Evolutionary conservation across 1,140 invertebrate species (phyloP), one percentile per base, ranked within the genome.

Genomic region (Trichoplusia ni): DNA sequence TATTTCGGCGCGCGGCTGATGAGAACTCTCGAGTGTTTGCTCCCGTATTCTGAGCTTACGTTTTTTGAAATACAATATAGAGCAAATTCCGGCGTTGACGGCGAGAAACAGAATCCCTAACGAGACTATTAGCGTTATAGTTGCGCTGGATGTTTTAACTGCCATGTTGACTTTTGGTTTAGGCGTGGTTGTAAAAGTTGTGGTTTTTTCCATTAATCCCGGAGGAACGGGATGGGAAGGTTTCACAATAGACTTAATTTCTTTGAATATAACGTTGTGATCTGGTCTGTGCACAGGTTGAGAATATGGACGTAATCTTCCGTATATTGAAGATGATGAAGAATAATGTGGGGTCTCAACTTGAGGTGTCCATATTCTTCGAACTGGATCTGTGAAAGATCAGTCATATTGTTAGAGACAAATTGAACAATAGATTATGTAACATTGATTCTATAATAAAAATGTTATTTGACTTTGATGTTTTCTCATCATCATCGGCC

Each of bases 21-120:
- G 71, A 46, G 90, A 87, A 42, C 84, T 86, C 71, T 92, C 92
- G 33, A 91, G 75, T n/a, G 90, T 77, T 59, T 84, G 89, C 53
- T 92, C 91, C 63, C 93, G 89, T 23, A 85, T 75, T 73, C 91
- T 90, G 33, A 93, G 75, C 79, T 92, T 93, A 64, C 93, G 92
- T 68, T 94, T 93, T 79, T 95, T 95, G 64, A 94, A 95, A 79
- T 95, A 97, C n/a, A 97, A 91, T 33, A 94, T 93, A 2, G 93
- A 91, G 71, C 96, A 96, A 5, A 95, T 93, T 23, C 94, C 93
- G 1, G 97, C 82, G 83, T 98, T 98, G 8, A 97, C 89, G n/a
- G 96, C 86, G 1, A 98, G 89, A 77, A 98, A 96, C 16, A 95
- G 88, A 29, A 96, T 91, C 11, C 94, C 95, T 16, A 98, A 92